Conservation (phyloP, 1,140 invertebrate species). For the Stegodyphus dumicola region DNA sequence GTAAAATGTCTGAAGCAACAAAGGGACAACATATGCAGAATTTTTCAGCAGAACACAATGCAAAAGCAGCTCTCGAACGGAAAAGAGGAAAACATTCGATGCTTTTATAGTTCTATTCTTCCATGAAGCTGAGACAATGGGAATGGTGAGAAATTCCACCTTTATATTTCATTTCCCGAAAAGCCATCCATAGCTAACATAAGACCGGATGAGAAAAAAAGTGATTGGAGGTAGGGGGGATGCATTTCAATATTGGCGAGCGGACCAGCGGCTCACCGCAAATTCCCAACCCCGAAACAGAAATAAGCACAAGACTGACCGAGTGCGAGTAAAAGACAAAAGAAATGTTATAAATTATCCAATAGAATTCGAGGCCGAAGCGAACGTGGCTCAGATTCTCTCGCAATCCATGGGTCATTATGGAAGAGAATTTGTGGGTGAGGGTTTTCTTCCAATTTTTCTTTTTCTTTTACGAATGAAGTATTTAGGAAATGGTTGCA, state of each 20-base stretch:
- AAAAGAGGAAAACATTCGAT: background rate
- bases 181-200: slow-evolving; percentile 21
- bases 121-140: slow-evolving; percentile 24
- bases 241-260: slow-evolving; percentile 46
- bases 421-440: slow-evolving; percentile 7
- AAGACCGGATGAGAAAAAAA: background rate
- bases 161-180: slow-evolving; percentile 12
- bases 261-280: background rate
- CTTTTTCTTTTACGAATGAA: background rate
- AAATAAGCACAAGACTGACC: slow-evolving; percentile 6
- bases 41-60: too few relatives aligned
- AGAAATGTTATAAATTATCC: slow-evolving; percentile 55
- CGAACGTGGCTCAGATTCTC: slow-evolving; percentile 7
- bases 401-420: slow-evolving; percentile 15
- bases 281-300: too few relatives aligned
- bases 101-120: background rate
- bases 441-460: background rate
- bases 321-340: background rate
- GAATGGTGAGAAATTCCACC: slow-evolving; percentile 21
- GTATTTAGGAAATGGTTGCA: slow-evolving; percentile 7
- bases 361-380: slow-evolving; percentile 11
- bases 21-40: too few relatives aligned
- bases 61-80: background rate
- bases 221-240: background rate
- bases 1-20: too few relatives aligned